These are phyloP conservation scores for Caenorhabditis wallacei DNA, from an alignment of 2,888 invertebrate species.

Conservation along the genomic window DNA sequence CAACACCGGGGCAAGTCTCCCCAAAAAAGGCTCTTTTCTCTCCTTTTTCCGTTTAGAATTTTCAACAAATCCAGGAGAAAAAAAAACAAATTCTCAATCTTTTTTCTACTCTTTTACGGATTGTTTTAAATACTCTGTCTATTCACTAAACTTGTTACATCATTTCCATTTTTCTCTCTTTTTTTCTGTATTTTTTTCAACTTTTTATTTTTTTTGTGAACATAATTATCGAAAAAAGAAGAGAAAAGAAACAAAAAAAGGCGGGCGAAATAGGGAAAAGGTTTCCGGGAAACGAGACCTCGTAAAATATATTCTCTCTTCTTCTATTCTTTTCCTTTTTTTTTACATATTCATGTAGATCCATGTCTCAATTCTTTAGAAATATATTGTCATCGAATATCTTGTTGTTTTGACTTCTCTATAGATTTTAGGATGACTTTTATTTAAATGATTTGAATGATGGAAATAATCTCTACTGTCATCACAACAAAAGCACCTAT, in stretches of 20 bases:
- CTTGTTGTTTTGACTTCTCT: no score
- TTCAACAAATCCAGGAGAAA: slow-evolving; percentile 20
- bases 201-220: not conserved
- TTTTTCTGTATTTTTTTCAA: slow-evolving; percentile 5
- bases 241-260: not conserved
- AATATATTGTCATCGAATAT: no score
- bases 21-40: not conserved
- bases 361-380: slow-evolving; percentile 8
- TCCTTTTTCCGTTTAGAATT: slow-evolving; percentile 28
- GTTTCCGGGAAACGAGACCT: slow-evolving; percentile 20
- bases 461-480: no score
- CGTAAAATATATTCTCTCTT: slow-evolving; percentile 24
- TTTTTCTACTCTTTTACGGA: slow-evolving; percentile 13
- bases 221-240: slow-evolving; percentile 8
- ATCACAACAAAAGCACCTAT: no score
- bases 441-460: no score
- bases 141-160: slow-evolving; percentile 17
- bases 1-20: not conserved
- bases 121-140: slow-evolving; percentile 17
- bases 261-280: not conserved
- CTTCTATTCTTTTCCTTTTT: not conserved
- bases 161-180: not conserved
- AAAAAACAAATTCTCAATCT: slow-evolving; percentile 18
- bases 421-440: no score
- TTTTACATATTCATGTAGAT: slow-evolving; percentile 4